phyloP scores from a whole-genome alignment of 1,140 invertebrate genomes.

The Ladona fulva region DNA sequence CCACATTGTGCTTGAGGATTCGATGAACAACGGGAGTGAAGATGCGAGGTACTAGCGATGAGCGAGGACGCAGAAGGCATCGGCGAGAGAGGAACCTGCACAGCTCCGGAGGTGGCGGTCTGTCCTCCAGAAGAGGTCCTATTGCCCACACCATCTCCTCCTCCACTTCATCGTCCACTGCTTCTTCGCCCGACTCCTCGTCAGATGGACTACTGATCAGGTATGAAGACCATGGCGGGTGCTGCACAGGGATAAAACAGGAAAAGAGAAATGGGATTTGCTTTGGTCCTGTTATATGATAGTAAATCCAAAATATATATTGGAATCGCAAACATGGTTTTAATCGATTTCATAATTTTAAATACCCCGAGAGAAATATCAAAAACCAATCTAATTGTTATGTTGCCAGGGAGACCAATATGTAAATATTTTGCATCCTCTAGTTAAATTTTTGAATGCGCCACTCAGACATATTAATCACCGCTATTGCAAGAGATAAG shows the following conservation, averaged over 20 bases:
- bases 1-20: conserved; percentile 75
- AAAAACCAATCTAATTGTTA: no score
- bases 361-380: no score
- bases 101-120: conserved; percentile 50
- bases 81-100: conserved; percentile 49
- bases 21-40: conserved; percentile 67
- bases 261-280: no score
- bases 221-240: background rate
- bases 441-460: no score
- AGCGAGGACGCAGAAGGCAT: conserved; percentile 49
- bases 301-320: no score
- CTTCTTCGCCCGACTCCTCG: conserved; percentile 31
- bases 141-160: conserved; percentile 50
- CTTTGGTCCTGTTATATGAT: no score
- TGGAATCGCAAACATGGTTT: no score
- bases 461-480: no score
- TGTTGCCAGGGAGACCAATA: no score
- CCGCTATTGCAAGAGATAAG: no score
- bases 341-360: no score
- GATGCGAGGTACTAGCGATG: conserved; percentile 46
- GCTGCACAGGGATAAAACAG: background rate
- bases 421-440: no score
- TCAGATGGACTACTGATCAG: background rate
- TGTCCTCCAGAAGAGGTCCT: conserved; percentile 49
- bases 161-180: conserved; percentile 29